Evolutionary conservation across 2,888 invertebrate species (phyloP).

Genomic region (Ormyrus nitidulus): DNA sequence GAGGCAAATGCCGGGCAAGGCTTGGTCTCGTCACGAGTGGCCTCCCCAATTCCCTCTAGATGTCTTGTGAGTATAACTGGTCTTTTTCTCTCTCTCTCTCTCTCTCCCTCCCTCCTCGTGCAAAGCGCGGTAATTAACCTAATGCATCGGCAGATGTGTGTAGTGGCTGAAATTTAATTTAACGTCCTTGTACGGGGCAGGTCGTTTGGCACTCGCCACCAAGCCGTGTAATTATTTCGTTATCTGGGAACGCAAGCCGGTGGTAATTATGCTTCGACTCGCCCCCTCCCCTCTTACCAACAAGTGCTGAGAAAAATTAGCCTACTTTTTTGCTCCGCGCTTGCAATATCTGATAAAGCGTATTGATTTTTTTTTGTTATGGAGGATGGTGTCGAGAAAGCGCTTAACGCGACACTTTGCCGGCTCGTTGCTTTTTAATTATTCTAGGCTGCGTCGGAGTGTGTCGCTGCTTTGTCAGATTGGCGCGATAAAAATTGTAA

Average conservation of each 20-base stretch:
- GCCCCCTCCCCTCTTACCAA: not conserved
- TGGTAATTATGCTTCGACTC: not conserved
- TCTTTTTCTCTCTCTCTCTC: not conserved
- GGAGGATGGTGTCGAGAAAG: too few relatives aligned
- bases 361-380: conserved; percentile 28
- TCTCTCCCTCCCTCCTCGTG: not conserved
- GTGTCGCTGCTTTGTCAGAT: too few relatives aligned
- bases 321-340: conserved; percentile 10
- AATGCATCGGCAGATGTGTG: conserved; percentile 7
- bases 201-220: not conserved
- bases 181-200: not conserved
- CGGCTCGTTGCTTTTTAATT: too few relatives aligned
- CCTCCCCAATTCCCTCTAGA: conserved; percentile 71
- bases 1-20: conserved; percentile 70
- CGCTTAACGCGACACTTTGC: too few relatives aligned
- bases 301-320: conserved; percentile 37
- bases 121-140: conserved; percentile 9
- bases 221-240: conserved; percentile 26
- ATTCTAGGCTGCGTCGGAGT: too few relatives aligned
- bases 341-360: conserved; percentile 14
- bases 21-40: conserved; percentile 73
- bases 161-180: conserved; percentile 38
- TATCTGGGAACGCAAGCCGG: conserved; percentile 3
- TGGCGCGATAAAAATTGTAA: too few relatives aligned
- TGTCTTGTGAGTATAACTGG: conserved; percentile 69